Evolutionary conservation across 1,140 invertebrate genomes (phyloP), one percentile per base, ranked within the genome.

Genomic region (Patella vulgata): DNA sequence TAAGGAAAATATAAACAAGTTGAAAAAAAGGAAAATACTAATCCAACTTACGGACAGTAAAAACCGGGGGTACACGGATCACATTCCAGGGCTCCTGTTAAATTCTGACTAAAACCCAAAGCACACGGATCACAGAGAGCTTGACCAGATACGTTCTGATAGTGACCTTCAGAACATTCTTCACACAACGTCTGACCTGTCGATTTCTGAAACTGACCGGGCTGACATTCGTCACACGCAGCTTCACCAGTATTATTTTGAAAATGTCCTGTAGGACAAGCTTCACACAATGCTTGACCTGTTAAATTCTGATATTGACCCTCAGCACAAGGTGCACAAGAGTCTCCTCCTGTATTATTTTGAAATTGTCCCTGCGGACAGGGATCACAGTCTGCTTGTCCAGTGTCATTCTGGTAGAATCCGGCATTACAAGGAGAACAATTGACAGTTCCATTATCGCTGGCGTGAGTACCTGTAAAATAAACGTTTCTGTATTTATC

Each of bases 21-120:
- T 8, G 33, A 14, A 8, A 8, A 36, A 8, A 8, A 8, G 14
- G 33, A 36, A 36, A 5, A 36, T 36, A 5, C 33, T 8, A 36
- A 36, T 36, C 33, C 5, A 36, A 36, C 33, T 19, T 11, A 54
- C 52, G 27, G 33, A 33, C 19, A 40, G 36, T 40, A 54, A 33
- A 19, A 23, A 19, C 52, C 52, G n/a, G 33, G 19, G 1, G 4
- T 12, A 33, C 52, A 54, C 11, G 42, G 52, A 3, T 33, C 14
- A 23, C 52, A 54, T 12, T 54, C 39, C 52, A 36, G 14, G 2
- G 33, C 14, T 27, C 52, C 52, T 14, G 31, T 40, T 33, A 36
- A 0, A 28, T 54, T 54, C 23, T 14, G 17, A 27, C 8, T 36
- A 40, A 23, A 21, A 25, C 52, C 52, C 3, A 33, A 33, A 25